Base-by-base conservation (phyloP, 2,113 vertebrate species). In the Vidua chalybeata region DNA sequence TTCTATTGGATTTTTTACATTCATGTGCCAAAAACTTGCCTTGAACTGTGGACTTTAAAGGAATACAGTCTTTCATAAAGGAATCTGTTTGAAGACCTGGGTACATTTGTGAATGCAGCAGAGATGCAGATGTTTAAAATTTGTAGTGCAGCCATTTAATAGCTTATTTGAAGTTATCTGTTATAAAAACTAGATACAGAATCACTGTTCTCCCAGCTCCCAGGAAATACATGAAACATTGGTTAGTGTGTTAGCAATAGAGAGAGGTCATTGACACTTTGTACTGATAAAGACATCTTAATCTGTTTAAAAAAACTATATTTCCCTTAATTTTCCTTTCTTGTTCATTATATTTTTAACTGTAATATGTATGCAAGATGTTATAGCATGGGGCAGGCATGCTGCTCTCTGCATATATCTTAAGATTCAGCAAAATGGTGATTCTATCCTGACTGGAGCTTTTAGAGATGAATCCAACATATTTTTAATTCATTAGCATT, bases 331-430 rank as follows among this genome's bases (percentile, higher is more conserved):
- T 71, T 90, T 76, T 37, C 11, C 9, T 59, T 27, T 59, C 17
- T n/a, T 79, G 4, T 28, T 94, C 69, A 51, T 51, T 4, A 1
- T 46, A 19, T 69, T 90, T 87, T 71, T 30, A 89, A 41, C 7
- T n/a, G 8, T 39, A 73, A 15, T 20, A 3, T 0, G 1, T 14
- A 5, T 59, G 7, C 3, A 2, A 28, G 21, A 28, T 17, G 2
- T 66, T 69, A 61, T 14, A 30, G 5, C 3, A 16, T 23, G 12
- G 31, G 48, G 10, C 18, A 72, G 13, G 49, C 33, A 45, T 4
- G 16, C 15, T 45, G 8, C 10, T 62, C 5, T 63, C 56, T 33
- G 14, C n/a, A 10, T n/a, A 14, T 56, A 79, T 54, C 72, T 68
- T 55, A 51, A 51, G 6, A 66, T n/a, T 90, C 45, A 75, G 43